Percentiles rank a stretch among this genome's conserved stretches.
Evolutionary conservation across 2,113 vertebrate genomes (phyloP).

Genomic region (Jaculus jaculus): DNA sequence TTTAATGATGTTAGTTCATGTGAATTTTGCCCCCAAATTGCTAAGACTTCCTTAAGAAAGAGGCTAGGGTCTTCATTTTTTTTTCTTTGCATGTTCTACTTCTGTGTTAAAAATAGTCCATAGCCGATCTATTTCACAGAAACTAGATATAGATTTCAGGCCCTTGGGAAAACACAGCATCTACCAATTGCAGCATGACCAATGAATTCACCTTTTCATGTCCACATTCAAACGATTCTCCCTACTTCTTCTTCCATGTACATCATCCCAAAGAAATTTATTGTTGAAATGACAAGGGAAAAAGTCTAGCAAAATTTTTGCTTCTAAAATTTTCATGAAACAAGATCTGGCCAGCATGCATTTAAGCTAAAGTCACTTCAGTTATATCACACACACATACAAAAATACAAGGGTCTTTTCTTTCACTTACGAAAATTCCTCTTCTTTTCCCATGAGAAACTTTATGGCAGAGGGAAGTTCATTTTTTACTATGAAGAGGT

Average conservation of each 20-base stretch:
- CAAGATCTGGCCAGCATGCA: background rate
- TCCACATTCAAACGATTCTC: background rate
- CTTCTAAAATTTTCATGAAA: slow-evolving; percentile 53
- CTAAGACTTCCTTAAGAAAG: slow-evolving; percentile 22
- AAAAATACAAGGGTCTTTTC: background rate
- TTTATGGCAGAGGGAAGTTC: slow-evolving; percentile 96
- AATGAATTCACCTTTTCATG: background rate
- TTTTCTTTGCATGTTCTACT: background rate
- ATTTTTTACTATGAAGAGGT: slow-evolving; percentile 97
- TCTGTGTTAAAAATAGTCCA: slow-evolving; percentile 52
- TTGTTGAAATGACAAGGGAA: background rate
- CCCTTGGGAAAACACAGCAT: background rate
- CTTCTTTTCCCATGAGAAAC: slow-evolving; percentile 85
- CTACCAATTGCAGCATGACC: background rate
- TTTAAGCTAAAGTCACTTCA: slow-evolving; percentile 43
- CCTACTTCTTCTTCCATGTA: background rate
- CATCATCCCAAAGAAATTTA: background rate
- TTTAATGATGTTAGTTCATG: background rate
- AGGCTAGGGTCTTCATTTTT: background rate
- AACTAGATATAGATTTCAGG: slow-evolving; percentile 4
- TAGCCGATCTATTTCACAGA: background rate
- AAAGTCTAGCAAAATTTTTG: background rate
- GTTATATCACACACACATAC: background rate
- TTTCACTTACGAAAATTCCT: slow-evolving; percentile 83
- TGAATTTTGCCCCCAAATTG: slow-evolving; percentile 3